Conservation (phyloP, 2,113 vertebrate genomes). For the Epinephelus lanceolatus region DNA sequence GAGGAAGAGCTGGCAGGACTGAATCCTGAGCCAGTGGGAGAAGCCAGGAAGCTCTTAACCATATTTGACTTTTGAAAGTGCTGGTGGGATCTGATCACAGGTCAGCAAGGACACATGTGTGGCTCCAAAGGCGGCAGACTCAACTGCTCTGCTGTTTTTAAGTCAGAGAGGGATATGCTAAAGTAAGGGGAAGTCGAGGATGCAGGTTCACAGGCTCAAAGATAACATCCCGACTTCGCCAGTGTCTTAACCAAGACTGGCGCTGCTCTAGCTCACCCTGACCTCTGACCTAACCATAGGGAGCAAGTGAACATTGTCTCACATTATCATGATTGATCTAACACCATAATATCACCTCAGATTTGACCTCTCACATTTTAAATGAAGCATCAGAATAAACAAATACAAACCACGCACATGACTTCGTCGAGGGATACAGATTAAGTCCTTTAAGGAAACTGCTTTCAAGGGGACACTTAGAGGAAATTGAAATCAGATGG, state of each 20-base stretch:
- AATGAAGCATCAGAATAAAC: conserved; percentile 15
- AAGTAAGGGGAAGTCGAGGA: not conserved
- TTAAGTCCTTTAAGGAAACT: conserved; percentile 31
- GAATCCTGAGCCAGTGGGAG: conserved; percentile 2
- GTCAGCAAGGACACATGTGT: conserved; percentile 28
- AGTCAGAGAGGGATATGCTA: not conserved
- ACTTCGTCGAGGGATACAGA: conserved; percentile 1
- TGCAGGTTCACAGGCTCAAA: not conserved
- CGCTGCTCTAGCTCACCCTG: not conserved
- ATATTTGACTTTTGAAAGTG: conserved; percentile 25
- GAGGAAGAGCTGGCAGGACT: conserved; percentile 41
- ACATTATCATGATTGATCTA: not conserved
- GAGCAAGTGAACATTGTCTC: not conserved
- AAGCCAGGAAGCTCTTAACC: conserved; percentile 21
- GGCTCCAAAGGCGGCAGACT: conserved; percentile 20
- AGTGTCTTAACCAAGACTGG: not conserved
- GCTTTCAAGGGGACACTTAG: conserved; percentile 40
- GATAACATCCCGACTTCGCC: not conserved
- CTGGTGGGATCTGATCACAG: conserved; percentile 43
- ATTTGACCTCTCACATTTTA: conserved; percentile 28
- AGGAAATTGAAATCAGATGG: conserved; percentile 70
- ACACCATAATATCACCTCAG: not conserved
- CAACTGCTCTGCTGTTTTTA: not conserved
- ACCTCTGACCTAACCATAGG: not conserved
- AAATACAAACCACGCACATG: not conserved